phyloP scores from a whole-genome alignment of 2,113 vertebrate species.

The Pangasianodon hypophthalmus region DNA sequence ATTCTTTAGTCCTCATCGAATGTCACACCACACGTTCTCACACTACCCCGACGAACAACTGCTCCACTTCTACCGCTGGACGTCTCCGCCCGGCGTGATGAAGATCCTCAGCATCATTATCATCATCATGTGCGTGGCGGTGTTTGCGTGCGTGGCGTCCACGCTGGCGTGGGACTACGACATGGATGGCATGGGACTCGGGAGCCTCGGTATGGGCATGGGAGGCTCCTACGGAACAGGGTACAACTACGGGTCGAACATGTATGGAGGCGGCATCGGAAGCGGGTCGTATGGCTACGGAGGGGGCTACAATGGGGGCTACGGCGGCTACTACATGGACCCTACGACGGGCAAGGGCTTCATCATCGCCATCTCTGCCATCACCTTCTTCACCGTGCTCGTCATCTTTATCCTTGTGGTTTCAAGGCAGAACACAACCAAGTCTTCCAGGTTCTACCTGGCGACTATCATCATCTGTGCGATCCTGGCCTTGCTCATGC shows the following conservation, averaged over 20 bases:
- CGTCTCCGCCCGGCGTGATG: constrained; percentile 88
- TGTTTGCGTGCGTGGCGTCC: constrained; percentile 90
- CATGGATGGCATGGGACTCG: constrained; percentile 69
- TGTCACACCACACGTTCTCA: constrained; percentile 76
- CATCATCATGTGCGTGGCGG: constrained; percentile 83
- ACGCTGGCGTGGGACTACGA: constrained; percentile 86
- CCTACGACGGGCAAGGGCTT: constrained; percentile 84
- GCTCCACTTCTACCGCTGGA: constrained; percentile 85
- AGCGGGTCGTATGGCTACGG: constrained; percentile 41
- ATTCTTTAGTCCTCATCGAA: constrained; percentile 72
- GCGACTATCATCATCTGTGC: constrained; percentile 76
- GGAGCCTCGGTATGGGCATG: constrained; percentile 55
- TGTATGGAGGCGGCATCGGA: constrained; percentile 64
- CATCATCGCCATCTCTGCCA: constrained; percentile 80
- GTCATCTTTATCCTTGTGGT: constrained; percentile 81
- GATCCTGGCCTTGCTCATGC: constrained; percentile 78
- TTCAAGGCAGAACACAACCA: constrained; percentile 74
- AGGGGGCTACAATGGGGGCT: constrained; percentile 47
- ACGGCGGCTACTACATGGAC: constrained; percentile 74
- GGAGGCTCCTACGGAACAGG: constrained; percentile 32
- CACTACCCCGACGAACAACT: constrained; percentile 79
- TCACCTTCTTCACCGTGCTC: constrained; percentile 81
- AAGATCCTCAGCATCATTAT: constrained; percentile 85
- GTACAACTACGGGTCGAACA: constrained; percentile 61
- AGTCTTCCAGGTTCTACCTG: constrained; percentile 80